phyloP scores from a whole-genome alignment of 2,797 vertebrate species.

The Sebastes steindachneri region DNA sequence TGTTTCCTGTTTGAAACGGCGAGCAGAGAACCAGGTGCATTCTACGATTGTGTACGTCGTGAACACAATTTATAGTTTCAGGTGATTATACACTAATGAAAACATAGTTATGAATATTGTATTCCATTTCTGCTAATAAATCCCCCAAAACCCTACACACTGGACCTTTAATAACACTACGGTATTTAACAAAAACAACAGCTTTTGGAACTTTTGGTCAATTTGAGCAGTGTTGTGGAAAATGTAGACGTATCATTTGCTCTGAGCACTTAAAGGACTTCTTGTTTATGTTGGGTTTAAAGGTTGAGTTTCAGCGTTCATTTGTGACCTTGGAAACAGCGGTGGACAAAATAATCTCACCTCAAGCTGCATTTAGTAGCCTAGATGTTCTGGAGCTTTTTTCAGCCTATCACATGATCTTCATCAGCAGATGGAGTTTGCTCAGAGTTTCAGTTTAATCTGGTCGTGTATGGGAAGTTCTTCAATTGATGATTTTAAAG shows the following conservation, averaged over 20 bases:
- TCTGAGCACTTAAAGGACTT: neutral
- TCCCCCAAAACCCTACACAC: too few relatives aligned
- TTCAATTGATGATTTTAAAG: neutral
- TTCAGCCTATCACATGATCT: neutral
- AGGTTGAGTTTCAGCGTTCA: too few relatives aligned
- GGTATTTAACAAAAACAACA: neutral
- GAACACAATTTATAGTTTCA: accelerated
- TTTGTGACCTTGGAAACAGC: too few relatives aligned
- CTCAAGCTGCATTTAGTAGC: neutral
- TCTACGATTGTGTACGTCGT: too few relatives aligned
- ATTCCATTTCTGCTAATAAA: too few relatives aligned
- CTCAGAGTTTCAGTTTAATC: neutral
- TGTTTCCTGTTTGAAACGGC: too few relatives aligned
- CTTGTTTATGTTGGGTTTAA: neutral
- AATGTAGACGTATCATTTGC: neutral
- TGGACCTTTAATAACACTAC: too few relatives aligned
- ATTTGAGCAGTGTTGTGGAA: neutral
- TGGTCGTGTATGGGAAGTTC: neutral
- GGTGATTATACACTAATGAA: too few relatives aligned
- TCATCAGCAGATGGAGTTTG: neutral
- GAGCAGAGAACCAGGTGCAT: too few relatives aligned
- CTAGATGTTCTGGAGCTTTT: neutral
- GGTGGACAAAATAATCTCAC: too few relatives aligned
- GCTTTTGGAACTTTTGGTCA: neutral
- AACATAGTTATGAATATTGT: too few relatives aligned